Percentiles rank a stretch among this genome's conserved stretches.
phyloP scores from a whole-genome alignment of 1,140 invertebrate genomes.

The Leptonema lineaticorne region DNA sequence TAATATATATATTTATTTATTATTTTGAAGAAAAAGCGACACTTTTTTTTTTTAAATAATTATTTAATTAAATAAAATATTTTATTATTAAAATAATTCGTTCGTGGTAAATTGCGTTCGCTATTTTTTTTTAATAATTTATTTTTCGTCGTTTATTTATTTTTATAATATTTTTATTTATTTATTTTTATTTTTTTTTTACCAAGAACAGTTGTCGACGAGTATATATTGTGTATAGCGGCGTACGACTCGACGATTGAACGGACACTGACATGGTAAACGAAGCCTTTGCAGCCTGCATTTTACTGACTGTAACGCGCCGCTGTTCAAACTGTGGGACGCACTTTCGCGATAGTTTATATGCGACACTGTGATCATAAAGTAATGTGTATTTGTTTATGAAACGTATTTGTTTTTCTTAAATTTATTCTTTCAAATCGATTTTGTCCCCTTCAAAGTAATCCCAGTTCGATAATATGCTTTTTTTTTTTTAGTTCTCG shows the following conservation, averaged over 20 bases:
- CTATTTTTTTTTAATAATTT: neutral
- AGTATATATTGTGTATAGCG: neutral
- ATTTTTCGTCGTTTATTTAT: neutral
- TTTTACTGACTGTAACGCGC: neutral
- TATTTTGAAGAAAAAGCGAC: no score
- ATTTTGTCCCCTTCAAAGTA: no score
- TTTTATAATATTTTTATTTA: neutral
- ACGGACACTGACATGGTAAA: slow-evolving; percentile 1
- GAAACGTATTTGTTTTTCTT: no score
- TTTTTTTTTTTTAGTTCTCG: no score
- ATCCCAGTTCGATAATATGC: no score
- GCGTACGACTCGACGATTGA: neutral
- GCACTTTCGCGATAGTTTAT: no score
- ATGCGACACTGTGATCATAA: no score
- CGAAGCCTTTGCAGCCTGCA: neutral
- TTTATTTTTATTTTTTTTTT: slow-evolving; percentile 8
- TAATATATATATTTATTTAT: no score
- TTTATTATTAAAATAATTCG: no score
- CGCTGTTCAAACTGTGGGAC: neutral
- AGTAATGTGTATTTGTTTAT: no score
- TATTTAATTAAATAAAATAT: neutral
- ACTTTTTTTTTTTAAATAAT: neutral
- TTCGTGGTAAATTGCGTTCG: neutral
- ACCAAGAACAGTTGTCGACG: slow-evolving; percentile 22
- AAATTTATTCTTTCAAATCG: no score